These are phyloP conservation scores for Colletes latitarsis DNA, from an alignment of 1,140 invertebrate genomes.

Conservation along the genomic window DNA sequence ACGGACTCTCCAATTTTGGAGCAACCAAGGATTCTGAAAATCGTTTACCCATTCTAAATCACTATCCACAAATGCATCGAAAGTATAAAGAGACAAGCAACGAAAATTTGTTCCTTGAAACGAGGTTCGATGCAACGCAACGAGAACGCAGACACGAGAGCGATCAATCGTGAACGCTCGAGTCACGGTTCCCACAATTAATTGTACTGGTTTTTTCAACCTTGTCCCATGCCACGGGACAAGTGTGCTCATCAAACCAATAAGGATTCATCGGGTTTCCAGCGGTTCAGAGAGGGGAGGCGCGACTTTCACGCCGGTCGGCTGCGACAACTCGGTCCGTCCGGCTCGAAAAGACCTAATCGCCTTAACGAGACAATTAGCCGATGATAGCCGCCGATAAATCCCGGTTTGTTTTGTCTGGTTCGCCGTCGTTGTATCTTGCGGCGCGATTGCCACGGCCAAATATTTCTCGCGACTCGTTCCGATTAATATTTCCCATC, in stretches of 20 bases:
- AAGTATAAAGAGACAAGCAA: too few species aligned
- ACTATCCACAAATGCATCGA: too few species aligned
- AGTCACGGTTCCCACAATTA: constrained; percentile 19
- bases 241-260: constrained; percentile 33
- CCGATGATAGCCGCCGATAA: constrained; percentile 69
- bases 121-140: too few species aligned
- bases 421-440: constrained; percentile 25
- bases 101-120: too few species aligned
- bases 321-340: constrained; percentile 29
- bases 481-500: constrained; percentile 48
- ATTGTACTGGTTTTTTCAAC: constrained; percentile 7
- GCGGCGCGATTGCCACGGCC: constrained; percentile 52
- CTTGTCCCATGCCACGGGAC: constrained; percentile 12
- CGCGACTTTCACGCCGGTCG: constrained; percentile 41
- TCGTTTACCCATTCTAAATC: too few species aligned
- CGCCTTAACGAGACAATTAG: constrained; percentile 71
- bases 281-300: constrained; percentile 5
- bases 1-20: neutral
- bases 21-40: too few species aligned
- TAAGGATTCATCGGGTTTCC: constrained; percentile 21
- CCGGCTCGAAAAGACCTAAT: constrained; percentile 58
- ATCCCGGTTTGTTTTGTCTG: constrained; percentile 70
- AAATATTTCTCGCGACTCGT: constrained; percentile 50
- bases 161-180: neutral
- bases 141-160: neutral